Evolutionary conservation across 2,113 vertebrate species (phyloP).

Genomic region (Perccottus glenii): DNA sequence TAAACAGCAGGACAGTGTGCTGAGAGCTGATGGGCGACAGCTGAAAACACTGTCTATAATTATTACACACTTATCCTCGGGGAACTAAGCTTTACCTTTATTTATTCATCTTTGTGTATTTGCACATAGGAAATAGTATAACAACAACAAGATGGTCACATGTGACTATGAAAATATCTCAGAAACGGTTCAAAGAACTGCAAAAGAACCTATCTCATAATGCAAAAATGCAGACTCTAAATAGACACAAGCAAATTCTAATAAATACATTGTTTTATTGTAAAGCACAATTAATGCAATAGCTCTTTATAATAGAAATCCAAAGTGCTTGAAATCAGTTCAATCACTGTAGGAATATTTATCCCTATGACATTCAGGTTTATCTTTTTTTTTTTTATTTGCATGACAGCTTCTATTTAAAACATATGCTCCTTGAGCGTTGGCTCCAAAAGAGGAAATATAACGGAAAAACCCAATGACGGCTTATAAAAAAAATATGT

Average conservation of each 20-base stretch:
- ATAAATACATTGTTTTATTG: conserved; percentile 13
- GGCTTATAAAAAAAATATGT: too few species aligned
- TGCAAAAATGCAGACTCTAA: conserved; percentile 37
- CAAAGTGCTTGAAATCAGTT: conserved; percentile 12
- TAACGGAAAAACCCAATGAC: too few species aligned
- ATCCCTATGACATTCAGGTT: conserved; percentile 61
- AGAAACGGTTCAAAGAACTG: background rate
- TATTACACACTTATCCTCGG: conserved; percentile 45
- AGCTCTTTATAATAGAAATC: conserved; percentile 18
- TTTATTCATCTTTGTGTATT: conserved; percentile 36
- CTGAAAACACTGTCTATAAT: conserved; percentile 42
- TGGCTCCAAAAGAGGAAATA: too few species aligned
- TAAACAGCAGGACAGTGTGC: conserved; percentile 22
- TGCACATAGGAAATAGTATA: conserved; percentile 33
- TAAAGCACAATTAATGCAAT: background rate
- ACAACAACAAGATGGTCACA: conserved; percentile 55
- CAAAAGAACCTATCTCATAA: background rate
- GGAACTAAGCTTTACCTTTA: conserved; percentile 5
- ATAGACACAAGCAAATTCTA: conserved; percentile 16
- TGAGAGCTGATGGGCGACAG: conserved; percentile 53
- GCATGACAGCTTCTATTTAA: too few species aligned
- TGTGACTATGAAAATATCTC: conserved; percentile 48
- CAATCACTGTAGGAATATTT: conserved; percentile 51
- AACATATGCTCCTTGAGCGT: too few species aligned
- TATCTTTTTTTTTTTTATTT: conserved; percentile 12